A percentile compares a stretch with the other conserved stretches of the same genome.
Conservation (phyloP, 2,113 vertebrate genomes). For the Isichthys henryi region DNA sequence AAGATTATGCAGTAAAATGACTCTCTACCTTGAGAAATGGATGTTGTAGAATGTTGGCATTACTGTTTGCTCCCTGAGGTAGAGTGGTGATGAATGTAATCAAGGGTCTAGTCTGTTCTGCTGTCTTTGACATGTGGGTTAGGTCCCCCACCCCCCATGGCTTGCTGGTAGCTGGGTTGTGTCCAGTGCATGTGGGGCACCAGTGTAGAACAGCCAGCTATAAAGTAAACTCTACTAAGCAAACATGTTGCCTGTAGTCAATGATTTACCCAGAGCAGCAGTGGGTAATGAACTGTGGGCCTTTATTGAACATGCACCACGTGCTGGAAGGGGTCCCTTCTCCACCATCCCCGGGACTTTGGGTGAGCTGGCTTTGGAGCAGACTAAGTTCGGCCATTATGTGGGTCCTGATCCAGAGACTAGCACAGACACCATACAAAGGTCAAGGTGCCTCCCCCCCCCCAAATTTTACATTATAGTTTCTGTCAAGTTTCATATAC, state of each 20-base stretch:
- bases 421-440: background rate
- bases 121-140: background rate
- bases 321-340: background rate
- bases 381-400: background rate
- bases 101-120: background rate
- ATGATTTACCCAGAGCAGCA: background rate
- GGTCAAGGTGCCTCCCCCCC: too few species aligned
- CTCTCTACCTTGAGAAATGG: background rate
- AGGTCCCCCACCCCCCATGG: background rate
- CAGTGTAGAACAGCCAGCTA: background rate
- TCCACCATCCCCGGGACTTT: background rate
- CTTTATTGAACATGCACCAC: background rate
- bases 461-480: background rate
- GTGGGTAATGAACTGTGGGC: background rate
- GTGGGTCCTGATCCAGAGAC: background rate
- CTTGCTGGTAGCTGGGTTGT: background rate
- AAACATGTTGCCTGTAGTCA: background rate
- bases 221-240: background rate
- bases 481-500: background rate
- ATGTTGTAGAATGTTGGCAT: background rate
- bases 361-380: background rate
- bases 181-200: background rate
- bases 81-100: background rate
- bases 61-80: background rate
- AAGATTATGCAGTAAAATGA: background rate